Evolutionary conservation across 2,113 vertebrate species (phyloP).

Genomic region (Pao palembangensis): DNA sequence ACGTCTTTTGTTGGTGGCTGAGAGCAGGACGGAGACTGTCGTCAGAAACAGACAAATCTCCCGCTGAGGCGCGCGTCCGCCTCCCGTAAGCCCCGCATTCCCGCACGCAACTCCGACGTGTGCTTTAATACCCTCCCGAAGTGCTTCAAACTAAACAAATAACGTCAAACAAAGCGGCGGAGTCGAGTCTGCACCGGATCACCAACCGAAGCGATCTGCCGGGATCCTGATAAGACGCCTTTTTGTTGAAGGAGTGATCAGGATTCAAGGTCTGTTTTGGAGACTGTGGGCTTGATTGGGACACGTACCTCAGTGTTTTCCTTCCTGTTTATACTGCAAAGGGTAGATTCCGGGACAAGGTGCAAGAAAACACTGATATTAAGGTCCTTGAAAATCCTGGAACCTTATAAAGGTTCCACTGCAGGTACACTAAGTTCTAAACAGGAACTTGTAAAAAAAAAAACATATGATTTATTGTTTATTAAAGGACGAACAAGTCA

Average conservation of each 20-base stretch:
- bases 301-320: no score
- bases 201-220: slow-evolving; percentile 64
- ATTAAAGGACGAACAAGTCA: no score
- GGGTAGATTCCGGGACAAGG: no score
- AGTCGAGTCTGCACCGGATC: slow-evolving; percentile 42
- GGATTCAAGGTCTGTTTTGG: slow-evolving; percentile 47
- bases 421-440: no score
- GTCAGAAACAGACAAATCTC: slow-evolving; percentile 59
- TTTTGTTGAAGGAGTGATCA: slow-evolving; percentile 60
- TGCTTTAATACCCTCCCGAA: slow-evolving; percentile 65
- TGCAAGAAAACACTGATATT: no score
- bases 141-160: slow-evolving; percentile 66
- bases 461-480: no score
- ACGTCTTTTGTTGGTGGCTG: slow-evolving; percentile 34
- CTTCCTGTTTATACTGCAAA: no score
- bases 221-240: slow-evolving; percentile 66
- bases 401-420: no score
- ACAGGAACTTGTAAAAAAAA: no score
- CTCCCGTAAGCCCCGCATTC: slow-evolving; percentile 52
- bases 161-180: slow-evolving; percentile 57
- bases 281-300: slow-evolving; percentile 37
- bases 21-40: slow-evolving; percentile 50
- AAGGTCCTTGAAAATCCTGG: no score
- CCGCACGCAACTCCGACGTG: slow-evolving; percentile 40
- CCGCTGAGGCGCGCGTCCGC: slow-evolving; percentile 38